phyloP scores from a whole-genome alignment of 2,888 invertebrate genomes.

The Mamestra brassicae region DNA sequence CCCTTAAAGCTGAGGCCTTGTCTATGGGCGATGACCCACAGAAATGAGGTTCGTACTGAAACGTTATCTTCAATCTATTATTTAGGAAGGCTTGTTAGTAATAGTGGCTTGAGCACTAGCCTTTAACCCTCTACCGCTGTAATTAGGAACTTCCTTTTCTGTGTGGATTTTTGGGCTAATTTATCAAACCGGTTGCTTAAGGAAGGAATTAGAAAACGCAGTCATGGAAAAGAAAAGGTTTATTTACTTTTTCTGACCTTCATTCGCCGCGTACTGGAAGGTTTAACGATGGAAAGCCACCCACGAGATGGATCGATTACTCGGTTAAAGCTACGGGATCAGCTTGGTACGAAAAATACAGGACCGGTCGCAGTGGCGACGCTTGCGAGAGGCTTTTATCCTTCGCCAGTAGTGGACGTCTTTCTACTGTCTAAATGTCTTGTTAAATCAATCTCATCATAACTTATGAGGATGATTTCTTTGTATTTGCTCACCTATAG shows the following conservation, averaged over 20 bases:
- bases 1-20: conserved; percentile 62
- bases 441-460: too few species aligned
- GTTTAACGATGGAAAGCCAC: too few species aligned
- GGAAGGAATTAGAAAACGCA: neutral
- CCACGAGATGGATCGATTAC: too few species aligned
- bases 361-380: neutral
- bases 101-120: conserved; percentile 31
- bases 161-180: conserved; percentile 28
- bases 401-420: neutral
- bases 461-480: too few species aligned
- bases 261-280: too few species aligned
- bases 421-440: neutral
- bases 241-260: too few species aligned
- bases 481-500: too few species aligned
- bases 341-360: neutral
- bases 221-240: neutral
- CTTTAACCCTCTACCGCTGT: conserved; percentile 34
- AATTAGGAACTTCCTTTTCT: conserved; percentile 44
- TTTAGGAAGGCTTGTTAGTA: conserved; percentile 55
- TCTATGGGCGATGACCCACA: conserved; percentile 54
- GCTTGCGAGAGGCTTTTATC: too few species aligned
- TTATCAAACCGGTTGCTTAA: conserved; percentile 7
- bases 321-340: neutral
- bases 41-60: conserved; percentile 56
- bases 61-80: conserved; percentile 63